Evolutionary conservation across 2,888 invertebrate species (phyloP), one percentile per base, ranked within the genome.

Genomic region (Drosophila ustulata): DNA sequence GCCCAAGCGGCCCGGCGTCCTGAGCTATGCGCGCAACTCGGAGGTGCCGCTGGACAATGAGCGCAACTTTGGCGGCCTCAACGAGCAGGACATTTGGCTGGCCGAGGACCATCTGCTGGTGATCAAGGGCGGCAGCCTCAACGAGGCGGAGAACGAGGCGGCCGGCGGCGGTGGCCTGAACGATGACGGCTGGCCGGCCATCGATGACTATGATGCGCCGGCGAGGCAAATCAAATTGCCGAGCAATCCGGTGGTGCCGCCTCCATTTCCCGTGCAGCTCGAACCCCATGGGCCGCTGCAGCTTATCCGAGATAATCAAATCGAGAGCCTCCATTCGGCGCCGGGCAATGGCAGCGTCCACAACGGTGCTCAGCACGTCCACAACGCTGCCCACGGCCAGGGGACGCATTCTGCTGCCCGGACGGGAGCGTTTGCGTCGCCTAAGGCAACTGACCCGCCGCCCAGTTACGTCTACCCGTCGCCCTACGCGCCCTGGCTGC

Each of bases 231-330:
- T 97, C 90, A 97, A 96, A 93, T 94, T 97, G 88, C 97, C 97
- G 46, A 95, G 56, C 95, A 95, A 95, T 92, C 97, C 97, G 8
- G 95, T 95, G 92, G 95, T 97, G 87, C 97, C 97, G 93, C 97
- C 97, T 94, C 97, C 97, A 93, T 97, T 97, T 95, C 97, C 97
- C 91, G 96, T 97, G 93, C 97, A 96, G 93, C 95, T 97, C 92
- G 94, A 94, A 92, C 96, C 97, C 91, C 94, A 95, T 91, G 97
- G 97, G 90, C 97, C 97, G 91, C 94, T 97, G 93, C 95, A 96
- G 94, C 96, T 97, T 94, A 94, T 97, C 93, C 96, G 96, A 92
- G 94, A 95, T 93, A 96, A 96, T 87, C 93, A 94, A 86, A 93
- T 93, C 75, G 93, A 94, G 89, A 92, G 93, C 92, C 92, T 93